A percentile compares a stretch with the other conserved stretches of the same genome.
Evolutionary conservation across 2,797 vertebrate genomes (phyloP).

Genomic region (Crax fasciolata): DNA sequence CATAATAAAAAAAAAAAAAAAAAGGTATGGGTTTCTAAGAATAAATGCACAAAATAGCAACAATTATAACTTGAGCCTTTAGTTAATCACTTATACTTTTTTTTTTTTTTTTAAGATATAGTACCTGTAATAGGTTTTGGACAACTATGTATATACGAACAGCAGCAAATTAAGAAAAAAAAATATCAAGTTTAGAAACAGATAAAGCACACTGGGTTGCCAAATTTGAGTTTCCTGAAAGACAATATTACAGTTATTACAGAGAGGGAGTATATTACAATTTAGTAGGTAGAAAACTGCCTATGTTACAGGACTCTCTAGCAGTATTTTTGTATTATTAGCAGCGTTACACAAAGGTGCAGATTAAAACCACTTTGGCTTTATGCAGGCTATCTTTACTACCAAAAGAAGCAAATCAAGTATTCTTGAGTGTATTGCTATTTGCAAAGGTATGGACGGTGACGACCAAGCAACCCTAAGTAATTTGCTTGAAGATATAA

Average conservation of each 20-base stretch:
- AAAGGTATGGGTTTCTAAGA: neutral
- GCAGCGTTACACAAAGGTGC: neutral
- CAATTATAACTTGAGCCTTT: neutral
- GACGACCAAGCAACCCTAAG: neutral
- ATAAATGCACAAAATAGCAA: neutral
- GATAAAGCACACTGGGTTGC: neutral
- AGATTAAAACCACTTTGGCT: neutral
- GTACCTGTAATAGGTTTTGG: neutral
- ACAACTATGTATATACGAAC: neutral
- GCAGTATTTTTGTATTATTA: neutral
- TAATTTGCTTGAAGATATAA: neutral
- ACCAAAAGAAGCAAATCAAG: neutral
- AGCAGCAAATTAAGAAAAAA: neutral
- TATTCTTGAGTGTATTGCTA: neutral
- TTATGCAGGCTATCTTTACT: neutral
- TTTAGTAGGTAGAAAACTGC: neutral
- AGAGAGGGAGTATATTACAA: neutral
- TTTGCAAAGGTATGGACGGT: neutral
- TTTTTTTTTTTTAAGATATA: neutral
- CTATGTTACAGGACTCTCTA: neutral
- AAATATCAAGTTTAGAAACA: neutral
- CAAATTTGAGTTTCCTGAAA: neutral
- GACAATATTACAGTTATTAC: neutral
- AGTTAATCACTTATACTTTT: neutral
- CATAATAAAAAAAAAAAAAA: slow-evolving; percentile 28